These are phyloP conservation scores for Psilopsiagon aurifrons DNA, from an alignment of 2,113 vertebrate genomes.

Conservation along the genomic window DNA sequence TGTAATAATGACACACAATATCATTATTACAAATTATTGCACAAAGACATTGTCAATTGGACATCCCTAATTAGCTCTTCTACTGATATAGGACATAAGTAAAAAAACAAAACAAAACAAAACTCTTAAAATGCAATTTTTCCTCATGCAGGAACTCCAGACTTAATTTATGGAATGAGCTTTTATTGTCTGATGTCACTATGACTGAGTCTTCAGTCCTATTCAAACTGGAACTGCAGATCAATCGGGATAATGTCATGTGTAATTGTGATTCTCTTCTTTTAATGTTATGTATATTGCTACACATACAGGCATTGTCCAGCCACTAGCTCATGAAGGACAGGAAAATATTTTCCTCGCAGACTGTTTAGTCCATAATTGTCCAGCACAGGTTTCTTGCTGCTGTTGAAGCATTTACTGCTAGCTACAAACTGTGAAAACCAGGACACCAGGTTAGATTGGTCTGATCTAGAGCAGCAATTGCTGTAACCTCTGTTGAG, in stretches of 20 bases:
- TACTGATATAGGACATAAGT: neutral
- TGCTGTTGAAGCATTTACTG: neutral
- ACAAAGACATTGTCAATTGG: neutral
- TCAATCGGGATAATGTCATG: neutral
- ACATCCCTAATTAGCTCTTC: neutral
- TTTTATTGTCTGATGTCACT: neutral
- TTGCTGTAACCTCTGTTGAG: neutral
- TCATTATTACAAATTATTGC: neutral
- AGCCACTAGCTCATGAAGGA: neutral
- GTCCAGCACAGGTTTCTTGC: neutral
- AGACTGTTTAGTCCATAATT: neutral
- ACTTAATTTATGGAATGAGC: neutral
- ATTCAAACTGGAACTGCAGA: neutral
- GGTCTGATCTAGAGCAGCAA: neutral
- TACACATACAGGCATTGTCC: neutral
- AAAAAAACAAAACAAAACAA: neutral
- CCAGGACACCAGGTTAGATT: neutral
- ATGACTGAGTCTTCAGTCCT: neutral
- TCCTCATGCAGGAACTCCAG: neutral
- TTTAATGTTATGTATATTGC: neutral
- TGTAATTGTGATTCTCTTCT: neutral
- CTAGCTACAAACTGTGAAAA: neutral
- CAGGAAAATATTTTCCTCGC: neutral
- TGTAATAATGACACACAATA: neutral
- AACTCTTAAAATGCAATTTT: neutral